Percentiles rank a stretch among this genome's conserved stretches.
Evolutionary conservation across 2,888 invertebrate species (phyloP).

Genomic region (Scaptomyza cyrtandrae): DNA sequence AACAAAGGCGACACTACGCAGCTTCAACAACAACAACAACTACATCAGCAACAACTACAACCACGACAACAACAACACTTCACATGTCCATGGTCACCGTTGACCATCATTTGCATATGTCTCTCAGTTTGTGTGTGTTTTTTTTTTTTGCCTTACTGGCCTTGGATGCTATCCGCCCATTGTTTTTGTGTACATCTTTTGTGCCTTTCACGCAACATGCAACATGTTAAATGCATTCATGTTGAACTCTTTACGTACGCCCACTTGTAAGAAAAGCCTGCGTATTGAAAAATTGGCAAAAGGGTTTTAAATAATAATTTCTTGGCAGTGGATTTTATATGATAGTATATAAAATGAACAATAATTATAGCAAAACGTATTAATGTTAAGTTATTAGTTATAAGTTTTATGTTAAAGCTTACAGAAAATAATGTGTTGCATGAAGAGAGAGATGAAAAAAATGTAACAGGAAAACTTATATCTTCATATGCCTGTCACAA

Average conservation of each 20-base stretch:
- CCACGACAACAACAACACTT: slow-evolving; percentile 10
- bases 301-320: neutral
- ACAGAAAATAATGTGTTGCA: too few relatives aligned
- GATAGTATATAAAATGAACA: too few relatives aligned
- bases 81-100: slow-evolving; percentile 28
- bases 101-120: slow-evolving; percentile 48
- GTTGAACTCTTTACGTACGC: slow-evolving; percentile 25
- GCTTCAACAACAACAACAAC: slow-evolving; percentile 2
- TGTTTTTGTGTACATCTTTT: slow-evolving; percentile 10
- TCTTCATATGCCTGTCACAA: too few relatives aligned
- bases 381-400: too few relatives aligned
- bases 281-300: slow-evolving; percentile 1
- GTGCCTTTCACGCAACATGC: slow-evolving; percentile 16
- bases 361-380: too few relatives aligned
- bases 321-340: neutral
- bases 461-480: too few relatives aligned
- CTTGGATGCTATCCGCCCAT: slow-evolving; percentile 18
- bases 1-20: slow-evolving; percentile 21
- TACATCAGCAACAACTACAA: slow-evolving; percentile 2
- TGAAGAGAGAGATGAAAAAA: too few relatives aligned
- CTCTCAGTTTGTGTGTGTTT: neutral
- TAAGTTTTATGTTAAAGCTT: too few relatives aligned
- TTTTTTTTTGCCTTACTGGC: slow-evolving; percentile 6
- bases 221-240: slow-evolving; percentile 40
- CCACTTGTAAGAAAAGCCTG: slow-evolving; percentile 1